These are phyloP conservation scores for Polia nebulosa DNA, from an alignment of 2,888 invertebrate species.

Conservation along the genomic window DNA sequence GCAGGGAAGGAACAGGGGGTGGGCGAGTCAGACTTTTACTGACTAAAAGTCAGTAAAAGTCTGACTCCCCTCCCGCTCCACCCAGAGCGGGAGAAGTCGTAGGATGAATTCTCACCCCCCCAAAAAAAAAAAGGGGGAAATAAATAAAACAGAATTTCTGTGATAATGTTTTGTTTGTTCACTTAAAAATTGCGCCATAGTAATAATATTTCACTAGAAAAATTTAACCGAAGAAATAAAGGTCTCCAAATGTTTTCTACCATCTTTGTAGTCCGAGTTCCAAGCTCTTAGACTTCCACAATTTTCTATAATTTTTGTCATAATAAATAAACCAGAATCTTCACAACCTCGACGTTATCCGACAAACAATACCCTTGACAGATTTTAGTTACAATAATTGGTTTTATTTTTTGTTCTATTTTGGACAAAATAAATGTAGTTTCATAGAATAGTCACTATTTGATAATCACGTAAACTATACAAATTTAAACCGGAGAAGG, in stretches of 20 bases:
- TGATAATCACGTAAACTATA: conserved; percentile 26
- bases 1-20: too few relatives aligned
- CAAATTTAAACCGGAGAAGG: conserved; percentile 16
- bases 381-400: conserved; percentile 13
- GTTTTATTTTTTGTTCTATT: conserved; percentile 12
- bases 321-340: conserved; percentile 34
- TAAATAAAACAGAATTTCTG: conserved; percentile 59
- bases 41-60: too few relatives aligned
- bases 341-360: conserved; percentile 53
- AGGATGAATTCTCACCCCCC: too few relatives aligned
- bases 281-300: conserved; percentile 30
- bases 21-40: too few relatives aligned
- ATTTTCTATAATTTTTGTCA: conserved; percentile 5
- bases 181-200: conserved; percentile 59
- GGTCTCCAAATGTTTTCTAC: conserved; percentile 16
- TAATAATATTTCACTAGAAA: conserved; percentile 52
- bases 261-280: conserved; percentile 7
- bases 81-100: too few relatives aligned
- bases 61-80: too few relatives aligned
- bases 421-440: conserved; percentile 23
- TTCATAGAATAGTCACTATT: conserved; percentile 46
- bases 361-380: conserved; percentile 44
- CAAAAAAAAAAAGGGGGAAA: too few relatives aligned
- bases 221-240: conserved; percentile 34
- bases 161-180: conserved; percentile 64